These are phyloP conservation scores for Embidobia sp. DNA, from an alignment of 2,888 invertebrate genomes.

Conservation along the genomic window DNA sequence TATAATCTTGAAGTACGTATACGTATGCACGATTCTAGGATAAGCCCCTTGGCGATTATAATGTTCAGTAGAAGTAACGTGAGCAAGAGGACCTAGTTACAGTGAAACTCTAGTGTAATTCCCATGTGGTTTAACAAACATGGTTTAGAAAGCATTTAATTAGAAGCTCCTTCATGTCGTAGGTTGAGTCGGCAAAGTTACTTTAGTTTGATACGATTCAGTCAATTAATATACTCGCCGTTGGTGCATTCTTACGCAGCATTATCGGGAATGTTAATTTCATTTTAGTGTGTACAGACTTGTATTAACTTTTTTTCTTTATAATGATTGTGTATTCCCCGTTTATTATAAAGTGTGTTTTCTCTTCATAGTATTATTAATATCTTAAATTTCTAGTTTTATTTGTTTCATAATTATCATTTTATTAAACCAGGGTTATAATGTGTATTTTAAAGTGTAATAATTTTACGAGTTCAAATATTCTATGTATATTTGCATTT, in stretches of 20 bases:
- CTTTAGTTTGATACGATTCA: constrained; percentile 42
- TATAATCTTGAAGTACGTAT: constrained; percentile 28
- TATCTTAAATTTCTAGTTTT: no score
- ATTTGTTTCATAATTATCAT: no score
- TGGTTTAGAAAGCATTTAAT: constrained; percentile 51
- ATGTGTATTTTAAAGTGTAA: no score
- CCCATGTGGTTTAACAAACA: constrained; percentile 47
- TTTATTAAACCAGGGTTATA: no score
- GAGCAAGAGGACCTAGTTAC: constrained; percentile 46
- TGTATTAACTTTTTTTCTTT: no score
- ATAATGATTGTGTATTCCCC: no score
- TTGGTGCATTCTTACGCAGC: constrained; percentile 16
- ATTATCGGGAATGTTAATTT: constrained; percentile 15
- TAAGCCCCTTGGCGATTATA: constrained; percentile 52
- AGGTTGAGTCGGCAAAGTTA: constrained; percentile 31
- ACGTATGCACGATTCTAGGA: constrained; percentile 33
- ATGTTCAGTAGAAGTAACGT: constrained; percentile 44
- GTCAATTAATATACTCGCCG: constrained; percentile 37
- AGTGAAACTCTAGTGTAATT: constrained; percentile 49
- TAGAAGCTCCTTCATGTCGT: constrained; percentile 34
- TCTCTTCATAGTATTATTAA: no score
- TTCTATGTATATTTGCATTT: no score
- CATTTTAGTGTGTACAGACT: no score
- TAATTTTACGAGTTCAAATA: no score
- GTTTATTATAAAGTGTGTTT: no score